phyloP scores from a whole-genome alignment of 2,888 invertebrate species.

The Polylopha cassiicola region DNA sequence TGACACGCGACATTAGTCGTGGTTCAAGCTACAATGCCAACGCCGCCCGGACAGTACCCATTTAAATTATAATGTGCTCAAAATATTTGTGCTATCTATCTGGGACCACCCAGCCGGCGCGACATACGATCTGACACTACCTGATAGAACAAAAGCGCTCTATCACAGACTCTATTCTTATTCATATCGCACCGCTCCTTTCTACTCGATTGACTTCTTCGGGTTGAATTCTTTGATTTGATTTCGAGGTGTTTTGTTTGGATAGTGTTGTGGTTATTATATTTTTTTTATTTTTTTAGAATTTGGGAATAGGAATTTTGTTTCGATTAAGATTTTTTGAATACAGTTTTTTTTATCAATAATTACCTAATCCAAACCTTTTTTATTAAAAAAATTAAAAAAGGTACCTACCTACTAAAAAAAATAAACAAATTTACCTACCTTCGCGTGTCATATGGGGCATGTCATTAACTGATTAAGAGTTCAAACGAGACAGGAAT shows the following conservation, averaged over 20 bases:
- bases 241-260: constrained; percentile 13
- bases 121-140: constrained; percentile 65
- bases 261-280: background rate
- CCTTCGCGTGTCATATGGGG: too few species aligned
- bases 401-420: too few species aligned
- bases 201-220: constrained; percentile 29
- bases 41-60: constrained; percentile 52
- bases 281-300: background rate
- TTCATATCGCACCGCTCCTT: constrained; percentile 42
- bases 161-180: constrained; percentile 44
- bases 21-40: constrained; percentile 54
- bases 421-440: too few species aligned
- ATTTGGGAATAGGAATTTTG: too few species aligned
- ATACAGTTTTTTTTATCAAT: too few species aligned
- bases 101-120: constrained; percentile 66
- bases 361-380: too few species aligned
- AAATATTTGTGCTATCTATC: constrained; percentile 68
- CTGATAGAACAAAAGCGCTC: constrained; percentile 70
- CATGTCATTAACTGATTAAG: too few species aligned
- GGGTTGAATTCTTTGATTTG: constrained; percentile 13
- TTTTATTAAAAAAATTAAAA: too few species aligned
- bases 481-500: too few species aligned
- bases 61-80: constrained; percentile 72
- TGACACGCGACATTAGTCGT: constrained; percentile 59
- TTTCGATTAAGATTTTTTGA: too few species aligned